phyloP scores from a whole-genome alignment of 2,797 vertebrate species.

The Pangasius macronema region DNA sequence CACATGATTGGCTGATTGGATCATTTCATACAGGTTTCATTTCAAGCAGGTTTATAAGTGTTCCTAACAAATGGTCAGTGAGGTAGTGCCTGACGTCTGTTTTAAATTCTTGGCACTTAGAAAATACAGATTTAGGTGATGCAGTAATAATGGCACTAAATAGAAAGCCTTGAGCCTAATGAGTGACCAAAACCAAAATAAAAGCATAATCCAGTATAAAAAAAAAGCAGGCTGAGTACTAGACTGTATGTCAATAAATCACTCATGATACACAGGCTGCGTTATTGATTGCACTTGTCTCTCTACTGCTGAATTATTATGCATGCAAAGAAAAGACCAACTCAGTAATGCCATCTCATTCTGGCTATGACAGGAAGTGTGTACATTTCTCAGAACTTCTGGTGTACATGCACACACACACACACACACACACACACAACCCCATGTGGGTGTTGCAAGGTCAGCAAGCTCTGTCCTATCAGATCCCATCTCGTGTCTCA shows the following conservation, averaged over 20 bases:
- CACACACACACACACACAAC: background rate
- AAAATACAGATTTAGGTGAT: background rate
- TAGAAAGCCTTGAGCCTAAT: background rate
- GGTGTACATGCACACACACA: background rate
- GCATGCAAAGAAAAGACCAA: background rate
- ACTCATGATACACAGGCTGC: background rate
- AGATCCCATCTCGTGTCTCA: conserved; percentile 4
- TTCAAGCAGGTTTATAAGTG: background rate
- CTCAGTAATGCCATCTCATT: background rate
- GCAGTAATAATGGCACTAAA: background rate
- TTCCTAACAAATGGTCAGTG: background rate
- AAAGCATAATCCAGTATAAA: background rate
- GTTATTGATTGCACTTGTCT: background rate
- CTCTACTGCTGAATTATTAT: background rate
- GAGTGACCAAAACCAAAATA: background rate
- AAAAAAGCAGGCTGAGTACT: background rate
- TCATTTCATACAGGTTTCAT: background rate
- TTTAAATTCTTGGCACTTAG: background rate
- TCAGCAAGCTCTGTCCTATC: conserved; percentile 45
- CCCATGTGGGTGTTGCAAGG: conserved; percentile 40
- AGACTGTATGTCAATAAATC: background rate
- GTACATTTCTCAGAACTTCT: background rate
- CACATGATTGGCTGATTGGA: background rate
- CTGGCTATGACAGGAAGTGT: background rate
- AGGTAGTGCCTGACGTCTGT: background rate